A percentile compares a stretch with the other conserved stretches of the same genome.
Evolutionary conservation across 2,888 invertebrate species (phyloP).

Genomic region (Matsumyia berberina): DNA sequence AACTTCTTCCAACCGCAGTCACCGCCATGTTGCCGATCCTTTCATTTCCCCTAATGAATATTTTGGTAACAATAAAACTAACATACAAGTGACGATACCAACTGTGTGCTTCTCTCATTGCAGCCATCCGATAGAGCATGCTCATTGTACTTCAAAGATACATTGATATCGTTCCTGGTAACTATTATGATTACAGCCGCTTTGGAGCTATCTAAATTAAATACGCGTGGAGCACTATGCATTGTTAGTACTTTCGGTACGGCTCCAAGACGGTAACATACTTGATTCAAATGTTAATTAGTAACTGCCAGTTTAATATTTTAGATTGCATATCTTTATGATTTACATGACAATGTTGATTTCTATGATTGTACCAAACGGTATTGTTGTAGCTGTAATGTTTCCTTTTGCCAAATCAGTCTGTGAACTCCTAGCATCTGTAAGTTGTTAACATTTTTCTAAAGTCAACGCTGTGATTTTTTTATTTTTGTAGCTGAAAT

Average conservation of each 20-base stretch:
- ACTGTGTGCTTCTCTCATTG: not conserved
- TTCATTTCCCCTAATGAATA: slow-evolving; percentile 48
- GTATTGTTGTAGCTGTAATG: slow-evolving; percentile 23
- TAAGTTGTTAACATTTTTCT: slow-evolving; percentile 10
- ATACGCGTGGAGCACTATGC: not conserved
- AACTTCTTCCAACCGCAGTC: slow-evolving; percentile 23
- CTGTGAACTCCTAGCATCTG: slow-evolving; percentile 18
- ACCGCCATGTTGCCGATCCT: slow-evolving; percentile 49
- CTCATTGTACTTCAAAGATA: slow-evolving; percentile 43
- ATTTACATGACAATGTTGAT: slow-evolving; percentile 1
- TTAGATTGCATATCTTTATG: slow-evolving; percentile 28
- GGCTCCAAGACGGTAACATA: not conserved
- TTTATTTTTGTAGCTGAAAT: slow-evolving; percentile 8
- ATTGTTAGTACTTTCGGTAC: not conserved
- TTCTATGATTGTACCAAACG: slow-evolving; percentile 33
- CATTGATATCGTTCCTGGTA: slow-evolving; percentile 30
- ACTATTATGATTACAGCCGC: slow-evolving; percentile 18
- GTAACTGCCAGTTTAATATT: not conserved
- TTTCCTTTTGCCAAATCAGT: slow-evolving; percentile 30
- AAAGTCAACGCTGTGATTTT: not conserved
- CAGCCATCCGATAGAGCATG: slow-evolving; percentile 40
- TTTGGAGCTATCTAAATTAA: slow-evolving; percentile 21
- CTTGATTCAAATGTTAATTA: not conserved
- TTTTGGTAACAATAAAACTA: slow-evolving; percentile 16
- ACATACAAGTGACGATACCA: not conserved